Percentiles rank a stretch among this genome's conserved stretches.
Conservation (phyloP, 1,140 invertebrate genomes). For the Diabrotica virgifera region DNA sequence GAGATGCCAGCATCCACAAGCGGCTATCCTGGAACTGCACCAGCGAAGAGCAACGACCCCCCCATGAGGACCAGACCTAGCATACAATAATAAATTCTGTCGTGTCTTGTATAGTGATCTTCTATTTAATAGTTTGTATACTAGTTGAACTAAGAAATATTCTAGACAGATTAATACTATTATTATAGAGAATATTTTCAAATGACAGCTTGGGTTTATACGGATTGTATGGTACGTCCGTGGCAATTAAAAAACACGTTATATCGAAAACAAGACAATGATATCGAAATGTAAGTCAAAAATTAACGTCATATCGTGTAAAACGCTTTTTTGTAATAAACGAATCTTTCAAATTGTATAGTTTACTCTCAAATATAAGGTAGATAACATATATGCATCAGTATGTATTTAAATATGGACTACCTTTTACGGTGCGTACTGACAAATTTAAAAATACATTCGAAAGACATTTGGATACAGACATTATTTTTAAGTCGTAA, state of each 20-base stretch:
- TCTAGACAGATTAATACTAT: slow-evolving; percentile 19
- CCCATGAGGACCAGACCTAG: slow-evolving; percentile 43
- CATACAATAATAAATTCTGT: slow-evolving; percentile 40
- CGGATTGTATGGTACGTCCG: slow-evolving; percentile 26
- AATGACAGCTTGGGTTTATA: slow-evolving; percentile 33
- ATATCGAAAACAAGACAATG: not conserved
- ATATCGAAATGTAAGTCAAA: not conserved
- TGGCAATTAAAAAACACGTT: not conserved
- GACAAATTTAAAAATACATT: no score
- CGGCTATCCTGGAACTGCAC: slow-evolving; percentile 65
- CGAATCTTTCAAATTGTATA: no score
- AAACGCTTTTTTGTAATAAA: no score
- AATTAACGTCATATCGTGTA: no score
- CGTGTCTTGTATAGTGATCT: slow-evolving; percentile 40
- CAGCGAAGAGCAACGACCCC: slow-evolving; percentile 37
- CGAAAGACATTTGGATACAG: no score
- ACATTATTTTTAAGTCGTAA: no score
- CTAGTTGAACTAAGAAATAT: slow-evolving; percentile 33
- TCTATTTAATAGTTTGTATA: slow-evolving; percentile 40
- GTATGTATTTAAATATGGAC: no score
- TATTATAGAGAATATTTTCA: slow-evolving; percentile 23
- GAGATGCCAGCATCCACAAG: slow-evolving; percentile 62
- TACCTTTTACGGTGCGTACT: no score
- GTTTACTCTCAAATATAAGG: no score
- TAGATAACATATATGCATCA: no score